A percentile compares a stretch with the other conserved stretches of the same genome.
Conservation (phyloP, 1,140 invertebrate genomes). For the Gryllus bimaculatus region DNA sequence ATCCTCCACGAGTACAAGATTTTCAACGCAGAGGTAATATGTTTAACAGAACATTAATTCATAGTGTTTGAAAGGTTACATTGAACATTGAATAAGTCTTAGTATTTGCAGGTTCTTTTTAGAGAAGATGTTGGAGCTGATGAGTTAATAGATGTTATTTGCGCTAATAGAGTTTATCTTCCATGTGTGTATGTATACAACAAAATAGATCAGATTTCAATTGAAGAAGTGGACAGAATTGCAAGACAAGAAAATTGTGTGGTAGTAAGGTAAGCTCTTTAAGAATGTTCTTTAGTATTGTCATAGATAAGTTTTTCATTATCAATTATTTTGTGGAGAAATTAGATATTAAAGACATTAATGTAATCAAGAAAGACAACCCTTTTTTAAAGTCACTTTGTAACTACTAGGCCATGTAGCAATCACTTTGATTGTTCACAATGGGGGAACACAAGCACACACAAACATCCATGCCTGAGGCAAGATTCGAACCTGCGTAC, state of each 20-base stretch:
- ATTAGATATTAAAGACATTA: conserved; percentile 8
- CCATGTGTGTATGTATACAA: conserved; percentile 98
- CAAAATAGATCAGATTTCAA: conserved; percentile 99
- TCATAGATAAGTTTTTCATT: not conserved
- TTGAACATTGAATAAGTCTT: not conserved
- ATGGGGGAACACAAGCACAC: no score
- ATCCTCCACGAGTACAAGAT: conserved; percentile 99
- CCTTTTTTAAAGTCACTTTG: no score
- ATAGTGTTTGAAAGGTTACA: not conserved
- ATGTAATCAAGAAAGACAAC: not conserved
- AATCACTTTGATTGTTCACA: no score
- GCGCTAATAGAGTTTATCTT: conserved; percentile 93
- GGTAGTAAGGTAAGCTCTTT: conserved; percentile 72
- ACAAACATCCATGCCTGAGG: no score
- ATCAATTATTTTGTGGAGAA: conserved; percentile 7
- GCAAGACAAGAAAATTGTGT: conserved; percentile 83
- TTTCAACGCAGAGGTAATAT: conserved; percentile 87
- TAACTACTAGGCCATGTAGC: no score
- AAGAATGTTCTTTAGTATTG: no score
- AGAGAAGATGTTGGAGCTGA: conserved; percentile 92
- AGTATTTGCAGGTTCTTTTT: conserved; percentile 58
- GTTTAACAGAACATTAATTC: not conserved
- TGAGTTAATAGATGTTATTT: conserved; percentile 98
- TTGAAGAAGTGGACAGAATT: conserved; percentile 95
- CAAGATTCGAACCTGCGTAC: no score